Base-by-base conservation (phyloP, 2,113 vertebrate species). In the Gallinago jamesoni region DNA sequence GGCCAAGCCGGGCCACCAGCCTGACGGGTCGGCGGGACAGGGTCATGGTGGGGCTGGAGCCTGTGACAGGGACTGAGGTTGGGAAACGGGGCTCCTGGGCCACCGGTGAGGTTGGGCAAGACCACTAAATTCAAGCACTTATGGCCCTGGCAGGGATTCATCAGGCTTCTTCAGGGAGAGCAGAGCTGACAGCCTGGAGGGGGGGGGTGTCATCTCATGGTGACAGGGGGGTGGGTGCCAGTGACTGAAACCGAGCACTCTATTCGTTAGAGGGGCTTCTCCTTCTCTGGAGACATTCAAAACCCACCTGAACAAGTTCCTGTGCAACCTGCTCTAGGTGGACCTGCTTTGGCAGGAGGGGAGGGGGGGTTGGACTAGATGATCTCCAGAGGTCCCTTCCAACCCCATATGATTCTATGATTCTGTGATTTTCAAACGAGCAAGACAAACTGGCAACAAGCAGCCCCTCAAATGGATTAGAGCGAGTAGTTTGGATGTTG, bases 71-170 rank as follows among this genome's bases (percentile, higher is more conserved):
- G 16, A 10, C 39, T 25, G 4, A 30, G 15, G 41, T 43, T 43
- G 5, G 33, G 55, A 37, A 52, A 16, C 9, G 21, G 21, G 45
- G 45, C 35, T 80, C 4, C 10, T 11, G 41, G 19, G 76, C 14
- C 27, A 14, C 18, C 9, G 4, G 7, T 25, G 37, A 25, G 39
- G 25, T 48, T 69, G 45, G 12, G 14, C 43, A 37, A 73, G 56
- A 37, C 24, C 23, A 2, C 14, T 43, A 2, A 69, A 35, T 67
- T 39, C 2, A 7, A 37, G 45, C 21, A 1, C 14, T 39, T 1
- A 1, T 30, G 28, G 21, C 25, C 17, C 17, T 41, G 77, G 2
- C 9, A 3, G 9, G 20, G 31, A 8, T 37, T 73, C 55, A 5
- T 35, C 24, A 6, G 22, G 22, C 47, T 28, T 23, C 64, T 43